Base-by-base conservation (phyloP, 2,888 invertebrate genomes). In the Cylindroiulus punctatus region DNA sequence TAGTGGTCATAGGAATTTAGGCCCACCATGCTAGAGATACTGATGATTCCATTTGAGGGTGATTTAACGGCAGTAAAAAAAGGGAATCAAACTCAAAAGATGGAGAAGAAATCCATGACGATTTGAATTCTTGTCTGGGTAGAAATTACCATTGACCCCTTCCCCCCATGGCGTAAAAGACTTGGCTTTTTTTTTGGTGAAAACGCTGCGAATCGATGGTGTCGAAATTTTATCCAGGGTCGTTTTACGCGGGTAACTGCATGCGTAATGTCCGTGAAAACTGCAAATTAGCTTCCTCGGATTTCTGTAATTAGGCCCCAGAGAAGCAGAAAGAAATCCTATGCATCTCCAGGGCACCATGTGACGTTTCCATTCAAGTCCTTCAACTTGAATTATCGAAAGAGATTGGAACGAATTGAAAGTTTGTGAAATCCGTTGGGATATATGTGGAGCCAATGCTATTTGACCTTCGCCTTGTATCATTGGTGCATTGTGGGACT, bases 131-230 rank as follows among this genome's bases (percentile, higher is more conserved):
- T 52, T 12, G 19, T n/a, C 5, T 52, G 12, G n/a, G 52, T 19
- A n/a, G n/a, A 52, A 52, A 52, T 52, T 52, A 52, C n/a, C 52
- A 52, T 52, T 52, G n/a, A 52, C 52, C 52, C 52, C 52, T 36
- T n/a, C n/a, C n/a, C n/a, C 52, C n/a, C 10, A 44, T 52, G 52
- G 52, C 52, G 52, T n/a, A n/a, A 52, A n/a, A n/a, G 1, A 17
- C 1, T 17, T n/a, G n/a, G 47, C 3, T 12, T n/a, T 4, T 52
- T 52, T 7, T 19, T 3, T n/a, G 52, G 1, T 52, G 3, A 52
- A 52, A 52, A 52, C n/a, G 19, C 10, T n/a, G 52, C 52, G n/a
- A 52, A 52, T 52, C 52, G 52, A 52, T 52, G 52, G 52, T n/a
- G 52, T 52, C 12, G 52, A 52, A 52, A 52, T 52, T 52, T 52